Percentiles rank a stretch among this genome's conserved stretches.
Evolutionary conservation across 1,140 invertebrate genomes (phyloP).

Genomic region (Conus ventricosus): DNA sequence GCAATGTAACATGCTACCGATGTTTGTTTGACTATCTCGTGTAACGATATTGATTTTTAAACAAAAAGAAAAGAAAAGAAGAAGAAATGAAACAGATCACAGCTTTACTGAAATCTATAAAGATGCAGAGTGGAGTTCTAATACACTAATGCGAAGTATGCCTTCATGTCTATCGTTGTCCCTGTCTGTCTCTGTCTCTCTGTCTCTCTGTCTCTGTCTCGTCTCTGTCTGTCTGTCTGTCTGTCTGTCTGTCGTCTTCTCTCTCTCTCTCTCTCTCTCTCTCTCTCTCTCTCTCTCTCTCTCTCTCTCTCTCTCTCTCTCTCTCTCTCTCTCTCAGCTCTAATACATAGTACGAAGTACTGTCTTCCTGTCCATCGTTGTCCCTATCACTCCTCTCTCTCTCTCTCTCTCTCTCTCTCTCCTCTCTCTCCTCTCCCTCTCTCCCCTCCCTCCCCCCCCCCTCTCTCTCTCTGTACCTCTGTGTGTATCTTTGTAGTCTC

Average conservation of each 20-base stretch:
- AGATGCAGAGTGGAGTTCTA: too few relatives aligned
- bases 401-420: neutral
- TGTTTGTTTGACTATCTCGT: too few relatives aligned
- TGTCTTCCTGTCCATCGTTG: too few relatives aligned
- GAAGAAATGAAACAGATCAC: too few relatives aligned
- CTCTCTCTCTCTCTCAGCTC: slow-evolving; percentile 4
- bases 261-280: slow-evolving; percentile 11
- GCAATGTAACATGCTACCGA: too few relatives aligned
- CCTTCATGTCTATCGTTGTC: neutral
- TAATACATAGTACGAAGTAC: too few relatives aligned
- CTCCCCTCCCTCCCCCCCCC: neutral
- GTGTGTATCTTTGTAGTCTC: neutral
- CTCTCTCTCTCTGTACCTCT: slow-evolving; percentile 14
- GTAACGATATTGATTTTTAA: too few relatives aligned
- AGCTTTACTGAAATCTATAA: too few relatives aligned
- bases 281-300: slow-evolving; percentile 10
- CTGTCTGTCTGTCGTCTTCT: neutral
- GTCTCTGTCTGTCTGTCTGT: slow-evolving; percentile 2
- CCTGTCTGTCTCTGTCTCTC: slow-evolving; percentile 18
- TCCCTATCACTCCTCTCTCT: too few relatives aligned
- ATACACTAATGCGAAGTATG: too few relatives aligned
- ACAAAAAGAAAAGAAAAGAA: too few relatives aligned
- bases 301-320: slow-evolving; percentile 25
- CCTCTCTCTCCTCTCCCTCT: slow-evolving; percentile 21
- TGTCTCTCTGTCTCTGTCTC: slow-evolving; percentile 13